A percentile compares a stretch with the other conserved stretches of the same genome.
phyloP scores from a whole-genome alignment of 2,797 vertebrate species.

The Sebastes melanostomus region DNA sequence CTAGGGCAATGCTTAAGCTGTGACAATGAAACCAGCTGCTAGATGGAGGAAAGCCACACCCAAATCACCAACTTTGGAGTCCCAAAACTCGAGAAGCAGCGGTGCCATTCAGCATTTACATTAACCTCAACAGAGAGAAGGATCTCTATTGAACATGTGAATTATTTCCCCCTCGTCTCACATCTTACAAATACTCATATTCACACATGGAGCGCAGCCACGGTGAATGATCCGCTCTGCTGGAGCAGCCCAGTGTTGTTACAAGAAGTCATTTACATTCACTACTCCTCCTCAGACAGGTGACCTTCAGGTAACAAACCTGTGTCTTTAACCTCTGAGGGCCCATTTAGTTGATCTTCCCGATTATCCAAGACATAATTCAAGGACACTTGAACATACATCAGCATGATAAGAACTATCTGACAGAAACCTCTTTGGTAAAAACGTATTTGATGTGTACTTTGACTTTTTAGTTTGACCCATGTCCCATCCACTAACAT shows the following conservation, averaged over 20 bases:
- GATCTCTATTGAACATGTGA: neutral
- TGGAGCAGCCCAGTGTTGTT: conserved; percentile 17
- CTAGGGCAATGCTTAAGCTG: conserved; percentile 32
- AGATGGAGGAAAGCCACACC: neutral
- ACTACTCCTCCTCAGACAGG: neutral
- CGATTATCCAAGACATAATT: neutral
- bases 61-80: conserved; percentile 5
- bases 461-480: too few relatives aligned
- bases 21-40: conserved; percentile 39
- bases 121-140: conserved; percentile 4
- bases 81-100: neutral
- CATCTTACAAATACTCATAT: neutral
- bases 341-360: neutral
- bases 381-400: neutral
- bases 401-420: too few relatives aligned
- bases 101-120: neutral
- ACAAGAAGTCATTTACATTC: conserved; percentile 17
- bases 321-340: neutral
- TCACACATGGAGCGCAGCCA: neutral
- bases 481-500: too few relatives aligned
- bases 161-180: neutral
- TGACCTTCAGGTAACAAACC: conserved; percentile 22
- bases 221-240: neutral
- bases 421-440: too few relatives aligned
- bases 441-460: too few relatives aligned